phyloP scores from a whole-genome alignment of 1,140 invertebrate species.

The Drosophila pachea region DNA sequence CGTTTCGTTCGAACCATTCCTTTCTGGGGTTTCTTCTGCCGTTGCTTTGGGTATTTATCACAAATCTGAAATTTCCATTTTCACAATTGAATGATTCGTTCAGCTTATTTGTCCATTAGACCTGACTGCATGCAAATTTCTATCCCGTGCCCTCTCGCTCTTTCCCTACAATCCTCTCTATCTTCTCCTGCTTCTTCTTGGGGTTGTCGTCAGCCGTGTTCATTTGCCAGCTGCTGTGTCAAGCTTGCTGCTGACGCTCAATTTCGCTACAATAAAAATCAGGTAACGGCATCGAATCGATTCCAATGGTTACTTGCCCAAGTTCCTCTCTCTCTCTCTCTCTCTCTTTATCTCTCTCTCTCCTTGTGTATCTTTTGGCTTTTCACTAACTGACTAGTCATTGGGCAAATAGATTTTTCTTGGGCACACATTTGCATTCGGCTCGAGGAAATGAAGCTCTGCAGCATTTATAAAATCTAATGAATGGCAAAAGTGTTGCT shows the following conservation, averaged over 20 bases:
- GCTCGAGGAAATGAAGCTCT: slow-evolving; percentile 38
- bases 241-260: slow-evolving; percentile 28
- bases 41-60: slow-evolving; percentile 44
- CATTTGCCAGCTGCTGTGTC: slow-evolving; percentile 35
- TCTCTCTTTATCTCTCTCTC: slow-evolving; percentile 21
- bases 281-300: not conserved
- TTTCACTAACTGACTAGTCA: slow-evolving; percentile 39
- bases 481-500: slow-evolving; percentile 16
- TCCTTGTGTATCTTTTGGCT: slow-evolving; percentile 18
- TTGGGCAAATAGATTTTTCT: slow-evolving; percentile 42
- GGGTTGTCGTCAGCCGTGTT: slow-evolving; percentile 21
- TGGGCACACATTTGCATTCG: slow-evolving; percentile 35
- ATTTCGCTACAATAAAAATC: slow-evolving; percentile 33
- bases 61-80: slow-evolving; percentile 67
- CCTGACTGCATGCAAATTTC: slow-evolving; percentile 51
- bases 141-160: slow-evolving; percentile 15
- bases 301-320: not conserved
- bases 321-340: too few species aligned
- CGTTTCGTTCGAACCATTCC: not conserved
- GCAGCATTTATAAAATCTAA: slow-evolving; percentile 22
- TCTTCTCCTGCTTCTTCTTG: not conserved
- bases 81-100: slow-evolving; percentile 61
- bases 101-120: slow-evolving; percentile 58
- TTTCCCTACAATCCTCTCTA: not conserved
- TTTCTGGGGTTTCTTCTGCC: not conserved